A percentile compares a stretch with the other conserved stretches of the same genome.
phyloP scores from a whole-genome alignment of 1,140 invertebrate genomes.

The Orius insidiosus region DNA sequence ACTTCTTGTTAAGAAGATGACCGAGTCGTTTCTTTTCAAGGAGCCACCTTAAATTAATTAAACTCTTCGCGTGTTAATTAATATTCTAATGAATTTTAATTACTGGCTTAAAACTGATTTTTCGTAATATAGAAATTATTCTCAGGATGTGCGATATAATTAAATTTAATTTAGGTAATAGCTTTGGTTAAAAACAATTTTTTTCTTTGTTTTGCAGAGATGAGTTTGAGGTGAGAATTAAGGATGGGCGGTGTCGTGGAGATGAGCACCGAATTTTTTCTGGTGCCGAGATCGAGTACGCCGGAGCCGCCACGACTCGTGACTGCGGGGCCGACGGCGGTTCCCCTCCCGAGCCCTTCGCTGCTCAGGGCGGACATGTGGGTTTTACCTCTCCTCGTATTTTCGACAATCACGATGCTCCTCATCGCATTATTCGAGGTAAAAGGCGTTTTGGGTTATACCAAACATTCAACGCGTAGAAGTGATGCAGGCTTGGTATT shows the following conservation, averaged over 20 bases:
- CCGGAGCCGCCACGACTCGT: conserved; percentile 9
- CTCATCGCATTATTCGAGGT: conserved; percentile 23
- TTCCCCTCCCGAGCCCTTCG: conserved; percentile 9
- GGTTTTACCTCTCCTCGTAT: conserved; percentile 21
- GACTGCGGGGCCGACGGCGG: conserved; percentile 4
- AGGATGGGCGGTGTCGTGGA: conserved; percentile 16
- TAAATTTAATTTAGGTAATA: too few species aligned
- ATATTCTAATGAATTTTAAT: too few species aligned
- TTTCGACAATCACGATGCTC: conserved; percentile 22
- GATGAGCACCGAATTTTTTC: conserved; percentile 21
- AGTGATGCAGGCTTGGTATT: not conserved
- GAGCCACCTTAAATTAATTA: too few species aligned
- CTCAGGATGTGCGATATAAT: too few species aligned
- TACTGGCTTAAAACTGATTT: too few species aligned
- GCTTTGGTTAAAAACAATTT: too few species aligned
- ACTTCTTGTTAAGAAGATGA: too few species aligned
- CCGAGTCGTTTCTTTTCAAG: too few species aligned
- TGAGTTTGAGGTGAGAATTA: too few species aligned
- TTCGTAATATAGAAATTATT: too few species aligned
- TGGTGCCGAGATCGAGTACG: conserved; percentile 15
- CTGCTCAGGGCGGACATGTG: conserved; percentile 20
- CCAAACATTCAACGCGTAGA: not conserved
- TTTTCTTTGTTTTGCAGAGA: too few species aligned
- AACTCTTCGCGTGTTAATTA: too few species aligned
- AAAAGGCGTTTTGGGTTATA: conserved; percentile 1